Evolutionary conservation across 1,140 invertebrate genomes (phyloP).

Genomic region (Orius laevigatus): DNA sequence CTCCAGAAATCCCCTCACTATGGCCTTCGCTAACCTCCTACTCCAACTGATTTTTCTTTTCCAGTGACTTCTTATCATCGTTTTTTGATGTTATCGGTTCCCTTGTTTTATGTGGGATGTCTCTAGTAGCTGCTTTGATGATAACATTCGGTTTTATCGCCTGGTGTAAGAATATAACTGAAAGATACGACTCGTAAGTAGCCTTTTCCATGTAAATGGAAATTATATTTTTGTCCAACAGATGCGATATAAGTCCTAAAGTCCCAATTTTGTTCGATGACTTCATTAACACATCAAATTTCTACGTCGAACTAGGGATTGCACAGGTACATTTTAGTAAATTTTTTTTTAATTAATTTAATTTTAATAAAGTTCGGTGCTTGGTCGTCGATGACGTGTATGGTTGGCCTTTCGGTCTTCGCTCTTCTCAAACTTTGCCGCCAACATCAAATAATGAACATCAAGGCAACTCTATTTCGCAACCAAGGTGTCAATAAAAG

Average conservation of each 20-base stretch:
- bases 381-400: constrained; percentile 77
- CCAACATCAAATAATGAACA: constrained; percentile 82
- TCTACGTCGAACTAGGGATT: constrained; percentile 76
- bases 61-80: constrained; percentile 73
- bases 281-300: constrained; percentile 61
- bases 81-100: constrained; percentile 71
- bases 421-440: constrained; percentile 70
- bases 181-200: constrained; percentile 67
- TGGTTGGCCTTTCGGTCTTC: constrained; percentile 72
- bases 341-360: constrained; percentile 6
- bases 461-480: constrained; percentile 78
- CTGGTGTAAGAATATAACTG: constrained; percentile 78
- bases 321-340: constrained; percentile 39
- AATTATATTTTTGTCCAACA: no score
- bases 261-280: constrained; percentile 69
- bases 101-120: constrained; percentile 51
- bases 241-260: constrained; percentile 71
- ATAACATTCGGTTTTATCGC: constrained; percentile 80
- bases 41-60: constrained; percentile 21
- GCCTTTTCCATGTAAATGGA: no score
- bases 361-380: constrained; percentile 68
- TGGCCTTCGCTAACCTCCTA: no score
- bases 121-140: constrained; percentile 63
- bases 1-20: no score
- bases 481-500: constrained; percentile 56